Percentiles rank a stretch among this genome's conserved stretches.
phyloP scores from a whole-genome alignment of 1,140 invertebrate genomes.

The Drepana arcuata region DNA sequence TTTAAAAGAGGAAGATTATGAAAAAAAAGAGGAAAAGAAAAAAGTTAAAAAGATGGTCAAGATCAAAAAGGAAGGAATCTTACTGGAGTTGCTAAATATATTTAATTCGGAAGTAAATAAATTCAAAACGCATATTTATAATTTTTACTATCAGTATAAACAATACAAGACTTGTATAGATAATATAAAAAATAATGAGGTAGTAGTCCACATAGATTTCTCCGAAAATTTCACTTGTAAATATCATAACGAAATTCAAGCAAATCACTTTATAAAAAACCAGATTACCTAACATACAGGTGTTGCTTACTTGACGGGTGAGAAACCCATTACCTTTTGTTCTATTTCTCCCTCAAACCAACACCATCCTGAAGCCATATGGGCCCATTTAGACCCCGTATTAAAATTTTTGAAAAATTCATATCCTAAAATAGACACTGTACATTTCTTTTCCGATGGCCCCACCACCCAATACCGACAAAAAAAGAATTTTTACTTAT shows the following conservation, averaged over 20 bases:
- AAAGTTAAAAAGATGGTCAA: not conserved
- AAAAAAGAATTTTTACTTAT: constrained; percentile 18
- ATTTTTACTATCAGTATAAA: constrained; percentile 3
- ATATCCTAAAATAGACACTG: not conserved
- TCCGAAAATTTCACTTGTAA: constrained; percentile 14
- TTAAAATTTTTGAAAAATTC: constrained; percentile 6
- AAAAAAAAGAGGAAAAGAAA: not conserved
- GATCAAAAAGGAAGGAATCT: not conserved
- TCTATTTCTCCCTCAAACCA: constrained; percentile 4
- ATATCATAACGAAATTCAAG: constrained; percentile 10
- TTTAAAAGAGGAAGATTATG: not conserved
- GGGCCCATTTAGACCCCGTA: constrained; percentile 13
- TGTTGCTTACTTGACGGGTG: constrained; percentile 1
- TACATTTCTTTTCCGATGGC: constrained; percentile 17
- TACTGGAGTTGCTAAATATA: not conserved
- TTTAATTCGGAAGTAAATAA: constrained; percentile 1
- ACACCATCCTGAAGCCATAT: constrained; percentile 13
- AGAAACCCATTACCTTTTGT: constrained; percentile 4
- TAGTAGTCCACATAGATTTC: constrained; percentile 12
- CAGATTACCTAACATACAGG: constrained; percentile 6
- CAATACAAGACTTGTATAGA: not conserved
- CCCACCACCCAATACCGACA: constrained; percentile 12
- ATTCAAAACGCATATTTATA: constrained; percentile 5
- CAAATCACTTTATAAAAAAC: constrained; percentile 4
- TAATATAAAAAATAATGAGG: constrained; percentile 3